Evolutionary conservation across 2,888 invertebrate genomes (phyloP).

Genomic region (Ectobius pallidus): DNA sequence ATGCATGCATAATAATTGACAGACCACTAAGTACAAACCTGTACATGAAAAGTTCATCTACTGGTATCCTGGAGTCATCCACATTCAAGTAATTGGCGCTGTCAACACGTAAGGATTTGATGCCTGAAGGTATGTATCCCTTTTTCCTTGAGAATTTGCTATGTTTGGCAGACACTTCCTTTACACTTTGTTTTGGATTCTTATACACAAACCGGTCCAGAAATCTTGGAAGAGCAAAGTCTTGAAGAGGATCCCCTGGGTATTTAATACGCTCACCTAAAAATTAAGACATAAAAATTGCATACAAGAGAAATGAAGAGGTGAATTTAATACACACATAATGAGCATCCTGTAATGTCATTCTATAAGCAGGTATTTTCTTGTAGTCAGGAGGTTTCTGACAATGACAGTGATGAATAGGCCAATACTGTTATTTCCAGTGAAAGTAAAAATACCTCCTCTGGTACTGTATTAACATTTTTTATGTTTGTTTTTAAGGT

Average conservation of each 20-base stretch:
- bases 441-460: no score
- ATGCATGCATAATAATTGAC: no score
- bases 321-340: no score
- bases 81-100: slow-evolving; percentile 72
- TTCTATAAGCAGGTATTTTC: no score
- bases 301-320: no score
- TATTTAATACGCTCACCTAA: slow-evolving; percentile 78
- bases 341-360: no score
- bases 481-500: no score
- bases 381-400: no score
- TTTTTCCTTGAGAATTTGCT: slow-evolving; percentile 67
- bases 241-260: slow-evolving; percentile 90
- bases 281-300: no score
- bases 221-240: slow-evolving; percentile 89
- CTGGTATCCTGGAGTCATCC: slow-evolving; percentile 76
- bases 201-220: slow-evolving; percentile 95
- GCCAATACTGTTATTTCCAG: no score
- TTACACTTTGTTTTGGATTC: slow-evolving; percentile 78
- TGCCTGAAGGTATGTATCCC: slow-evolving; percentile 72
- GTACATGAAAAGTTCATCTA: slow-evolving; percentile 87
- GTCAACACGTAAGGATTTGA: slow-evolving; percentile 73
- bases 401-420: no score
- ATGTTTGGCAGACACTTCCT: slow-evolving; percentile 57
- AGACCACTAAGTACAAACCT: slow-evolving; percentile 64
- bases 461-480: no score